These are phyloP conservation scores for Bombus haemorrhoidalis DNA, from an alignment of 1,140 invertebrate species.

Conservation along the genomic window DNA sequence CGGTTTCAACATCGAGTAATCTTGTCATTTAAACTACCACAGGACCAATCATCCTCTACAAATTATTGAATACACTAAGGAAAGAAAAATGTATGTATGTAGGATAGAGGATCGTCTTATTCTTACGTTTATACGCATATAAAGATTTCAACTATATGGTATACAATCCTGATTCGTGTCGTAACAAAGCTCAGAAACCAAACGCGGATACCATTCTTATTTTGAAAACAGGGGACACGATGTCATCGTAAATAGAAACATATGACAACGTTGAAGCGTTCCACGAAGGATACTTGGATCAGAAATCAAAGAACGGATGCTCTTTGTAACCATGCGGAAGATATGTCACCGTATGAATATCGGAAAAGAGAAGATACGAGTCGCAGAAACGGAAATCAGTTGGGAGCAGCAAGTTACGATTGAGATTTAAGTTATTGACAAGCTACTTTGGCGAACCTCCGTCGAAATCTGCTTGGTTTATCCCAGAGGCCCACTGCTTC, in stretches of 20 bases:
- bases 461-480: constrained; percentile 76
- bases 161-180: too few species aligned
- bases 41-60: too few species aligned
- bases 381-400: constrained; percentile 79
- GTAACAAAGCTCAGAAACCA: background rate
- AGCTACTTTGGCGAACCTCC: constrained; percentile 81
- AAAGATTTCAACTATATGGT: too few species aligned
- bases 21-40: too few species aligned
- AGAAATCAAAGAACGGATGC: constrained; percentile 31
- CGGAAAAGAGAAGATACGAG: constrained; percentile 61
- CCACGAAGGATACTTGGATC: background rate
- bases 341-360: constrained; percentile 65
- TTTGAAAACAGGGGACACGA: background rate
- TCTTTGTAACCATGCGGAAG: constrained; percentile 38
- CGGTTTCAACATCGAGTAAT: too few species aligned
- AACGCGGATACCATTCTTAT: background rate
- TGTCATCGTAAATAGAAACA: background rate
- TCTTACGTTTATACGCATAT: too few species aligned
- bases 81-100: too few species aligned
- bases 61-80: too few species aligned
- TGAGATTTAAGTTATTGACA: constrained; percentile 84
- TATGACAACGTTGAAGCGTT: background rate
- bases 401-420: constrained; percentile 81
- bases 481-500: constrained; percentile 78
- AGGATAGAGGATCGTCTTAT: too few species aligned